Evolutionary conservation across 2,888 invertebrate species (phyloP), one percentile per base, ranked within the genome.

Genomic region (Lasioglossum pauxillum): DNA sequence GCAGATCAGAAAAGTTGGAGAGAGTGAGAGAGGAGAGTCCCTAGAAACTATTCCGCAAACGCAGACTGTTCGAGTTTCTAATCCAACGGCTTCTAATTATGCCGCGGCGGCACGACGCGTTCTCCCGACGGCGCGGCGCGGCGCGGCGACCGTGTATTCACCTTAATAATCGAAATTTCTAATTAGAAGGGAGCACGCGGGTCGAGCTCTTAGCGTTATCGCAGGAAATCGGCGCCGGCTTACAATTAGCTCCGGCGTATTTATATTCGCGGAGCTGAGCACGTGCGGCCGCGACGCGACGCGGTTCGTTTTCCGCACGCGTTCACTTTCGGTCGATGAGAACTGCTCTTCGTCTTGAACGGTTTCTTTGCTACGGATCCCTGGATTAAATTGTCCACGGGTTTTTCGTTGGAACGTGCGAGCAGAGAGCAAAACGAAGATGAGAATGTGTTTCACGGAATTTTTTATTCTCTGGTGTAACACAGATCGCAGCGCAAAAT

Each of bases 131-230:
- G 44, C 38, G 41, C 19, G 19, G 69, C 23, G 60, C 44, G 44
- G 44, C 38, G 41, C 19, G 14, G 69, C 23, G 60, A 67, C 64
- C 80, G 74, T 78, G 69, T 72, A 69, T 78, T 81, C 78, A 7
- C 75, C 69, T 78, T 79, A 84, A 86, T 84, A 84, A 86, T 84
- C 86, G 82, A 83, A 86, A 85, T 80, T 80, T 80, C 85, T 85
- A 83, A 87, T 87, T 83, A 85, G 79, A 75, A 77, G 80, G 72
- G 35, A 80, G 71, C 82, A 87, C 85, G 83, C 77, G 73, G 82
- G 78, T 46, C 41, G 64, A 49, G 80, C 80, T 79, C 80, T 83
- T 53, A 77, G 60, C 85, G 79, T 85, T 85, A 87, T 85, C 87
- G 80, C 14, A 27, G 82, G 67, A 46, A 86, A 85, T 83, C 85